A percentile compares a stretch with the other conserved stretches of the same genome.
phyloP scores from a whole-genome alignment of 1,140 invertebrate species.

The Batillaria attramentaria region DNA sequence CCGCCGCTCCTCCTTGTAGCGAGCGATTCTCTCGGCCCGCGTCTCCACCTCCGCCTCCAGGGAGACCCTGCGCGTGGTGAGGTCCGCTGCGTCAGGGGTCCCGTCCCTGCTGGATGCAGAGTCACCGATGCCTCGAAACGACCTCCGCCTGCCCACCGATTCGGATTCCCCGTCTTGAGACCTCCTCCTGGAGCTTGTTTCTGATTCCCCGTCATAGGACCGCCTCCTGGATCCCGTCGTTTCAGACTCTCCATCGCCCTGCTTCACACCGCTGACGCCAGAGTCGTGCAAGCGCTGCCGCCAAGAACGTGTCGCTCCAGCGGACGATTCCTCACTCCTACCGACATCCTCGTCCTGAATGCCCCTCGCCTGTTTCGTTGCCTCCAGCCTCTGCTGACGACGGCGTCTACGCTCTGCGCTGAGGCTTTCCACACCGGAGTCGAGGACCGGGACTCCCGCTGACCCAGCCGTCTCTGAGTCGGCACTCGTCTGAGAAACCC shows the following conservation, averaged over 20 bases:
- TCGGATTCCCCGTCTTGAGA: not conserved
- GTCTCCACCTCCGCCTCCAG: not conserved
- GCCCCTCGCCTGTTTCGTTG: not conserved
- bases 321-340: not conserved
- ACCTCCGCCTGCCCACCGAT: not conserved
- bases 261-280: not conserved
- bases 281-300: slow-evolving; percentile 5
- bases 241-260: not conserved
- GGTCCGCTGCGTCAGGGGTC: not conserved
- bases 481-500: not conserved
- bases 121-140: not conserved
- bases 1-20: slow-evolving; percentile 34
- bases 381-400: slow-evolving; percentile 13
- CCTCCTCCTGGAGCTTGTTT: not conserved
- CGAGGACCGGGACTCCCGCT: not conserved
- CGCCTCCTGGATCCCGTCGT: not conserved
- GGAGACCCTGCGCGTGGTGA: too few species aligned
- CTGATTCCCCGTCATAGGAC: not conserved
- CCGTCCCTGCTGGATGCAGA: not conserved
- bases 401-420: slow-evolving; percentile 10
- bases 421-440: too few species aligned
- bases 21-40: slow-evolving; percentile 33
- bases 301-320: slow-evolving; percentile 4
- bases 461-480: not conserved
- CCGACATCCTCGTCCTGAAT: not conserved